A percentile compares a stretch with the other conserved stretches of the same genome.
phyloP scores from a whole-genome alignment of 1,140 invertebrate genomes.

The Odontomachus brunneus region DNA sequence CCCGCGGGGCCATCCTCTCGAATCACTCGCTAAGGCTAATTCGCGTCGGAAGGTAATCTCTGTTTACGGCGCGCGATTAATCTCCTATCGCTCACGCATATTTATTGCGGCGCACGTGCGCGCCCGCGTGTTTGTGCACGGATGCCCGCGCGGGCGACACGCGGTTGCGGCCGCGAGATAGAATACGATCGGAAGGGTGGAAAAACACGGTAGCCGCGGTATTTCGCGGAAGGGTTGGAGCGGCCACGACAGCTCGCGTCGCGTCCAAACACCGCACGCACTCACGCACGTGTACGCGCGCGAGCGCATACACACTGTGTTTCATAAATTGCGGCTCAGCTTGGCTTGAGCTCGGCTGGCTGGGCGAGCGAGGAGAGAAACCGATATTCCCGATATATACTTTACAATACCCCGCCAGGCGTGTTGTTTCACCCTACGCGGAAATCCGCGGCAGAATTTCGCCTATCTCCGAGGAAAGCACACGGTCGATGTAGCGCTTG shows the following conservation, averaged over 20 bases:
- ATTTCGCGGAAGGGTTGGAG: slow-evolving; percentile 55
- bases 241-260: slow-evolving; percentile 9
- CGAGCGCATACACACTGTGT: slow-evolving; percentile 27
- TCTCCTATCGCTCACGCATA: slow-evolving; percentile 59
- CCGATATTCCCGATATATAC: neutral
- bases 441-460: slow-evolving; percentile 14
- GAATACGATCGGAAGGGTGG: slow-evolving; percentile 60
- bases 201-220: slow-evolving; percentile 64
- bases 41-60: slow-evolving; percentile 56
- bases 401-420: slow-evolving; percentile 30
- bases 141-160: slow-evolving; percentile 57
- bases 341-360: neutral
- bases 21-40: slow-evolving; percentile 57
- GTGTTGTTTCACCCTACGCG: slow-evolving; percentile 22
- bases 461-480: neutral
- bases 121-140: slow-evolving; percentile 17
- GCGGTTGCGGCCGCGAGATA: slow-evolving; percentile 49
- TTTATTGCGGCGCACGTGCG: slow-evolving; percentile 38
- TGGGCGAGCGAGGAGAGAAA: slow-evolving; percentile 21
- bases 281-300: neutral
- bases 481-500: no score
- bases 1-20: slow-evolving; percentile 32
- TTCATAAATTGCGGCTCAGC: slow-evolving; percentile 44
- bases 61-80: slow-evolving; percentile 58
- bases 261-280: slow-evolving; percentile 4